A percentile compares a stretch with the other conserved stretches of the same genome.
phyloP scores from a whole-genome alignment of 1,140 invertebrate species.

The Muscidifurax raptorellus region DNA sequence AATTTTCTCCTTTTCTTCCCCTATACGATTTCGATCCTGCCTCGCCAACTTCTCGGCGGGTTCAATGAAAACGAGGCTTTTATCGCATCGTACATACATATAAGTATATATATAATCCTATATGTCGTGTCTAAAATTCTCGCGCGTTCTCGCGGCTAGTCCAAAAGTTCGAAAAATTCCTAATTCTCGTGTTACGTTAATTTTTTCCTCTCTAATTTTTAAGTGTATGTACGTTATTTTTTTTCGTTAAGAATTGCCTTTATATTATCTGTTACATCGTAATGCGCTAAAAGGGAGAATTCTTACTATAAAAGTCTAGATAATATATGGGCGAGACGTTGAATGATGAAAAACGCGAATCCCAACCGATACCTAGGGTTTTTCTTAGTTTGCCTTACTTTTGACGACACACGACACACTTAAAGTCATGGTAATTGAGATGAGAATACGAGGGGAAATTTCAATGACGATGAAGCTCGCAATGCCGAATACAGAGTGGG shows the following conservation, averaged over 20 bases:
- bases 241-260: background rate
- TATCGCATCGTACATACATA: background rate
- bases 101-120: no score
- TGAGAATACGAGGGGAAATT: slow-evolving; percentile 39
- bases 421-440: slow-evolving; percentile 31
- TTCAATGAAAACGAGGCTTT: slow-evolving; percentile 3
- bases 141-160: slow-evolving; percentile 20
- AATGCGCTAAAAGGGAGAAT: slow-evolving; percentile 34
- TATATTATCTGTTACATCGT: slow-evolving; percentile 2
- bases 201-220: slow-evolving; percentile 19
- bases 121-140: slow-evolving; percentile 12
- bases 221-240: background rate
- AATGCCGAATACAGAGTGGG: background rate
- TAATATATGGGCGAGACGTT: slow-evolving; percentile 9
- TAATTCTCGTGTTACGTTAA: slow-evolving; percentile 12
- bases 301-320: slow-evolving; percentile 22
- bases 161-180: slow-evolving; percentile 33
- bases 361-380: slow-evolving; percentile 57
- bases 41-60: background rate
- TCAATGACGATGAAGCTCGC: slow-evolving; percentile 48
- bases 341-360: slow-evolving; percentile 54
- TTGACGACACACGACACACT: slow-evolving; percentile 43
- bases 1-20: no score
- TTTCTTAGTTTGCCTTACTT: slow-evolving; percentile 15
- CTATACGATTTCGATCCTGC: background rate